A percentile compares a stretch with the other conserved stretches of the same genome.
Evolutionary conservation across 2,888 invertebrate genomes (phyloP).

Genomic region (Xanthorhoe designata): DNA sequence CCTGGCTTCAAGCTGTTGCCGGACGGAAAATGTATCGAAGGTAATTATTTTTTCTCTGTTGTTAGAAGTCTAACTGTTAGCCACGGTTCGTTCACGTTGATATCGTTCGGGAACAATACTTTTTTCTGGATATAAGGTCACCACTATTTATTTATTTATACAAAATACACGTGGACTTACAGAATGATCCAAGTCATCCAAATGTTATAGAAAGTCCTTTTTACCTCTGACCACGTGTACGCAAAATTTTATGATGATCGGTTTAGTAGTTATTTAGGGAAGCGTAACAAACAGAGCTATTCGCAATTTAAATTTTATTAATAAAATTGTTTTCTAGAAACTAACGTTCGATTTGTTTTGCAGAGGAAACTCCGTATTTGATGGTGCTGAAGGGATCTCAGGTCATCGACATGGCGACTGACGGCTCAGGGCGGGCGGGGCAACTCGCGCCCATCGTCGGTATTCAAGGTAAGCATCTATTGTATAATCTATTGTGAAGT

Average conservation of each 20-base stretch:
- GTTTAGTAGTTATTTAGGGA: background rate
- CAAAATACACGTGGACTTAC: too few species aligned
- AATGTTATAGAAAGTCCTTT: too few species aligned
- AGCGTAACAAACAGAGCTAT: too few species aligned
- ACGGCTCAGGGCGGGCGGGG: slow-evolving; percentile 91
- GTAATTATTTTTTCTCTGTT: slow-evolving; percentile 46
- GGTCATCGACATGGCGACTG: slow-evolving; percentile 93
- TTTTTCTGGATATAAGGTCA: too few species aligned
- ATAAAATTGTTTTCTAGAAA: background rate
- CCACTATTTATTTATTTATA: too few species aligned
- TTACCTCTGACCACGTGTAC: too few species aligned
- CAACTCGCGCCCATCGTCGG: slow-evolving; percentile 95
- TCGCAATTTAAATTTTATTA: background rate
- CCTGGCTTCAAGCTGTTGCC: slow-evolving; percentile 91
- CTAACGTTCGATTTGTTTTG: slow-evolving; percentile 38
- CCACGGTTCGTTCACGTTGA: too few species aligned
- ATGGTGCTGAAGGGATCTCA: slow-evolving; percentile 96
- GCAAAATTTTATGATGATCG: background rate
- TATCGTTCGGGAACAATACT: too few species aligned
- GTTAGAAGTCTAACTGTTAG: background rate
- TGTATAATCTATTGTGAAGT: background rate
- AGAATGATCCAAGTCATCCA: too few species aligned
- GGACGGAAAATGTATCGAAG: slow-evolving; percentile 90
- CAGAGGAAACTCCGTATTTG: slow-evolving; percentile 94
- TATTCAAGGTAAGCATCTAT: slow-evolving; percentile 77